Conservation (phyloP, 2,113 vertebrate genomes). For the Crotalus viridis region DNA sequence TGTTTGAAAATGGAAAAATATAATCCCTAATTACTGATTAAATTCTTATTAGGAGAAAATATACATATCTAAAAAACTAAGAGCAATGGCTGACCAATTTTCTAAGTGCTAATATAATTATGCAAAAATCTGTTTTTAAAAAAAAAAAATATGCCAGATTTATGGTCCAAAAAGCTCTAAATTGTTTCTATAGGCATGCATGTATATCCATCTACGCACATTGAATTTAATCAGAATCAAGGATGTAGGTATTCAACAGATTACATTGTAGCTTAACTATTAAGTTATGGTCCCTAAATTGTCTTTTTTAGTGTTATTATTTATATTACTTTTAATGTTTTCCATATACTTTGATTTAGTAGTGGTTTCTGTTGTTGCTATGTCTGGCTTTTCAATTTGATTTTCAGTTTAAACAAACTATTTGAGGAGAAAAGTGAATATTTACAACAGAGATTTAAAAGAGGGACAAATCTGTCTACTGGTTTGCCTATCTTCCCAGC, state of each 20-base stretch:
- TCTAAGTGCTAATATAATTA: not conserved
- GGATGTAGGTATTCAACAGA: not conserved
- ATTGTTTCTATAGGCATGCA: not conserved
- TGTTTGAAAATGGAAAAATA: not conserved
- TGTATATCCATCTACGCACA: not conserved
- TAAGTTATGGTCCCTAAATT: not conserved
- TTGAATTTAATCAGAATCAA: not conserved
- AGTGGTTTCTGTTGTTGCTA: not conserved
- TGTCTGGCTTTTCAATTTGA: not conserved
- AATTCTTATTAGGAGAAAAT: conserved; percentile 18
- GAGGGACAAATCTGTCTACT: not conserved
- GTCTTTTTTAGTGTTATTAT: not conserved
- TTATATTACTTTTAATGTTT: not conserved
- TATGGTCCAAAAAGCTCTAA: not conserved
- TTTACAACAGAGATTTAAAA: not conserved
- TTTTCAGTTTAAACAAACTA: not conserved
- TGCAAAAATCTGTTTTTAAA: not conserved
- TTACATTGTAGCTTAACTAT: not conserved
- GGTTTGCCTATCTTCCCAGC: not conserved
- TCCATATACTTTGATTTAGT: not conserved
- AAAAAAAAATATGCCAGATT: not conserved
- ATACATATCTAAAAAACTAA: not conserved
- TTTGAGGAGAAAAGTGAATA: not conserved
- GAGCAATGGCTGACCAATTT: not conserved
- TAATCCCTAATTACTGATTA: conserved; percentile 37